Conservation (phyloP, 2,797 vertebrate genomes). For the Orestias chungarensis region DNA sequence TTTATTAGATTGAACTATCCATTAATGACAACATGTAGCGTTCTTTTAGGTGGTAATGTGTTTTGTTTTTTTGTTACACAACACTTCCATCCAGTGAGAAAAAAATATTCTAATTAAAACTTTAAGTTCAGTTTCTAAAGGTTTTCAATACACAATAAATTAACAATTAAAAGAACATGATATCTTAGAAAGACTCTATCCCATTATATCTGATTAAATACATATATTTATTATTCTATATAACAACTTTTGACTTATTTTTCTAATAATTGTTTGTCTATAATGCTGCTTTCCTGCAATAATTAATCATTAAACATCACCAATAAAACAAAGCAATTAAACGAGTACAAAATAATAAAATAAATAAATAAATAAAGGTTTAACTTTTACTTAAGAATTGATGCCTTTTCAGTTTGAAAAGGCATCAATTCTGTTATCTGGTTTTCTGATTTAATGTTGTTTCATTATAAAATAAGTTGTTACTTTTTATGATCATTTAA, state of each 20-base stretch:
- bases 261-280: background rate
- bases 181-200: background rate
- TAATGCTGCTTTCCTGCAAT: background rate
- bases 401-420: background rate
- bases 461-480: background rate
- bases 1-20: background rate
- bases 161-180: background rate
- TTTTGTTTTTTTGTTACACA: conserved; percentile 15
- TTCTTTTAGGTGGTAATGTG: background rate
- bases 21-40: background rate
- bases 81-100: conserved; percentile 59
- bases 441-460: background rate
- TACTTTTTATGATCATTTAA: no score
- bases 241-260: background rate
- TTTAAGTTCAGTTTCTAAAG: background rate
- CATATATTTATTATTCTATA: no score
- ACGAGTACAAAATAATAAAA: background rate
- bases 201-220: no score
- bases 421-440: no score
- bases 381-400: background rate
- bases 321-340: no score
- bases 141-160: background rate
- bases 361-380: background rate
- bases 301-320: background rate
- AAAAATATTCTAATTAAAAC: conserved; percentile 7